Evolutionary conservation across 1,140 invertebrate genomes (phyloP).

Genomic region (Lucilia cuprina): DNA sequence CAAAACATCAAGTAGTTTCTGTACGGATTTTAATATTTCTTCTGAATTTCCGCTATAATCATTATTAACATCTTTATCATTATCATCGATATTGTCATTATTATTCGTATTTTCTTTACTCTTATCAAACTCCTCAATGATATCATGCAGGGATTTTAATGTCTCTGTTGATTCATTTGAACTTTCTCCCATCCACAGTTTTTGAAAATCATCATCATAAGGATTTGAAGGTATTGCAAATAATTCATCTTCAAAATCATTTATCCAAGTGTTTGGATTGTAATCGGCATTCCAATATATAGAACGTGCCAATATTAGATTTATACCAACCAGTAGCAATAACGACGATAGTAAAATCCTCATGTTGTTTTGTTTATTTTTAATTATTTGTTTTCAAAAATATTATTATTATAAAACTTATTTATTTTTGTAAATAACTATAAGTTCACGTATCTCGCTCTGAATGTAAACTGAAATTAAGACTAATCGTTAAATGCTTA

Average conservation of each 20-base stretch:
- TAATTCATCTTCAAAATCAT: background rate
- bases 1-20: too few species aligned
- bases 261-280: too few species aligned
- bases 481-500: background rate
- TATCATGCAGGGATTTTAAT: background rate
- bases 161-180: background rate
- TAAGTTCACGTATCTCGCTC: background rate
- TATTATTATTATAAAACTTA: background rate
- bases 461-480: background rate
- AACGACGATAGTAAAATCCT: background rate
- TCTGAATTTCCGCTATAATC: background rate
- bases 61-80: background rate
- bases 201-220: background rate
- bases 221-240: background rate
- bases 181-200: background rate
- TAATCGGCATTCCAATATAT: background rate
- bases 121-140: background rate
- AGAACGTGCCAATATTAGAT: background rate
- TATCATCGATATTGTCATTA: background rate
- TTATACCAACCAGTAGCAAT: background rate
- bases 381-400: background rate
- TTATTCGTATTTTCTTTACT: background rate
- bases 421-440: too few species aligned
- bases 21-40: too few species aligned
- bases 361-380: background rate